Percentiles rank a stretch among this genome's conserved stretches.
Evolutionary conservation across 1,140 invertebrate genomes (phyloP).

Genomic region (Helicoverpa zea): DNA sequence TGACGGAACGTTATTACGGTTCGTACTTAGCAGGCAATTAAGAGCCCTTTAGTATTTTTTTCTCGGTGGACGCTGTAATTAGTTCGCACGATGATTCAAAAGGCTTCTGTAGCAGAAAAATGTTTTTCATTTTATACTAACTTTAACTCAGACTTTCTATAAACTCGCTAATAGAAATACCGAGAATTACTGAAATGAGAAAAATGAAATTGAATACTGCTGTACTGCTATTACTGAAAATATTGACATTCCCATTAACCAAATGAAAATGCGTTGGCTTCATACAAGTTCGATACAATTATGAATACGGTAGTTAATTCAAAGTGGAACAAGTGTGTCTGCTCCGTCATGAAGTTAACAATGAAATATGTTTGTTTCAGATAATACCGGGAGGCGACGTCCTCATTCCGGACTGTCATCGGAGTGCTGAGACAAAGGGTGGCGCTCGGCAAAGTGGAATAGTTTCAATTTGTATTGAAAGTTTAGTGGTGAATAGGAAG

Average conservation of each 20-base stretch:
- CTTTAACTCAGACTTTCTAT: slow-evolving; percentile 22
- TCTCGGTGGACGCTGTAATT: slow-evolving; percentile 53
- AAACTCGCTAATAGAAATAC: slow-evolving; percentile 11
- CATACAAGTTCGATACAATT: background rate
- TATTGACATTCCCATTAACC: background rate
- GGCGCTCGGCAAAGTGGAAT: slow-evolving; percentile 60
- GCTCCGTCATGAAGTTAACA: slow-evolving; percentile 45
- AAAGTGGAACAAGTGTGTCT: slow-evolving; percentile 29
- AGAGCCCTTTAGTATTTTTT: slow-evolving; percentile 50
- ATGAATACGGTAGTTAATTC: slow-evolving; percentile 34
- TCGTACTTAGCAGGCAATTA: slow-evolving; percentile 57
- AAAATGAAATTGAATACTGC: slow-evolving; percentile 5
- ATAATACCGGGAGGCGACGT: slow-evolving; percentile 42
- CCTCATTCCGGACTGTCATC: slow-evolving; percentile 50
- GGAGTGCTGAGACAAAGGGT: slow-evolving; percentile 46
- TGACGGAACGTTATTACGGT: slow-evolving; percentile 57
- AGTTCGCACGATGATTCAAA: slow-evolving; percentile 50
- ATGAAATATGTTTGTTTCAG: slow-evolving; percentile 57
- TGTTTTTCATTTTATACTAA: slow-evolving; percentile 33
- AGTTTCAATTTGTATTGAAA: slow-evolving; percentile 62
- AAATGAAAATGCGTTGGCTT: background rate
- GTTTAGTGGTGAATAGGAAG: slow-evolving; percentile 55
- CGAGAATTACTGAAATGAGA: background rate
- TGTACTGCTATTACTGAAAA: background rate
- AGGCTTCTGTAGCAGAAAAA: slow-evolving; percentile 35